Evolutionary conservation across 2,888 invertebrate species (phyloP).

Genomic region (Drosophila longiperda): DNA sequence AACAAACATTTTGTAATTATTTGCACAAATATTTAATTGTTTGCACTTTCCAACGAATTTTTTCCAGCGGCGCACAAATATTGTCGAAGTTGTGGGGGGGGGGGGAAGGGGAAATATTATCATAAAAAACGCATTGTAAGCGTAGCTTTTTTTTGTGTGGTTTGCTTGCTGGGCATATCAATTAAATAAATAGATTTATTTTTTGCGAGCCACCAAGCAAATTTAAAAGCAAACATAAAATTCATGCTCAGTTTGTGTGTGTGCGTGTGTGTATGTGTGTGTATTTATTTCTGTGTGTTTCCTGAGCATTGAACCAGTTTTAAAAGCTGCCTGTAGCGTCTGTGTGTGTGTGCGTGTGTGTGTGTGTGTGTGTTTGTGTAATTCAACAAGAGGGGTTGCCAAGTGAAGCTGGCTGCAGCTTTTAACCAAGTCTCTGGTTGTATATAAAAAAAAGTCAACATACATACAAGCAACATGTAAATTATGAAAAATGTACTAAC

Average conservation of each 20-base stretch:
- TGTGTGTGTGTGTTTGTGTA: neutral
- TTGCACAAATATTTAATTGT: slow-evolving; percentile 76
- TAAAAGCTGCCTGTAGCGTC: slow-evolving; percentile 24
- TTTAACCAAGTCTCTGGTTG: slow-evolving; percentile 74
- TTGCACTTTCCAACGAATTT: slow-evolving; percentile 72
- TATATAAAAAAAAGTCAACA: slow-evolving; percentile 77
- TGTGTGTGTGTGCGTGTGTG: neutral
- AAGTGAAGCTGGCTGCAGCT: slow-evolving; percentile 60
- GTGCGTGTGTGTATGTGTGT: slow-evolving; percentile 6
- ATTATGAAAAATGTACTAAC: slow-evolving; percentile 80
- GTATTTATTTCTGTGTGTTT: neutral
- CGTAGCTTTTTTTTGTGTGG: neutral
- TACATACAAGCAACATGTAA: slow-evolving; percentile 75
- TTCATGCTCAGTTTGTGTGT: slow-evolving; percentile 22
- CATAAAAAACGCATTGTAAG: slow-evolving; percentile 30
- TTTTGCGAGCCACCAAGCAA: slow-evolving; percentile 63
- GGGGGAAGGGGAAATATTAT: slow-evolving; percentile 33
- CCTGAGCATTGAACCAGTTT: slow-evolving; percentile 65
- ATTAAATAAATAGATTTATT: slow-evolving; percentile 78
- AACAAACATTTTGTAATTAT: slow-evolving; percentile 58
- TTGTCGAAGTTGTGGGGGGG: slow-evolving; percentile 53
- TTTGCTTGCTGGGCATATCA: slow-evolving; percentile 61
- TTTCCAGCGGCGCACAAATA: slow-evolving; percentile 62
- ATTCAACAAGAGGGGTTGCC: neutral
- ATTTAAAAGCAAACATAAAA: slow-evolving; percentile 63